phyloP scores from a whole-genome alignment of 2,797 vertebrate species.

The Anguilla anguilla region DNA sequence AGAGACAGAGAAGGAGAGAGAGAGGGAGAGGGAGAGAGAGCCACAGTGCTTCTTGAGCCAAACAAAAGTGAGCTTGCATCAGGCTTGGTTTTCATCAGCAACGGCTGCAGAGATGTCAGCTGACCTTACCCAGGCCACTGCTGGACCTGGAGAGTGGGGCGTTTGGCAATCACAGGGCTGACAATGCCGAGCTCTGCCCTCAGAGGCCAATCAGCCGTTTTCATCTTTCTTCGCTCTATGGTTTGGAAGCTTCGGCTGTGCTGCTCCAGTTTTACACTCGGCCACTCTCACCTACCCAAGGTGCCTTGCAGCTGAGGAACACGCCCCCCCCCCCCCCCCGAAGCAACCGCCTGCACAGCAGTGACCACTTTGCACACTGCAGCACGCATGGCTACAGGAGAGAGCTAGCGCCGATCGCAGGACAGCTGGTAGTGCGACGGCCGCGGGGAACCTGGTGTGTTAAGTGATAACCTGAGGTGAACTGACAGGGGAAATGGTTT shows the following conservation, averaged over 20 bases:
- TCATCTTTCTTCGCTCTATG: neutral
- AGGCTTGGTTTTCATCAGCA: conserved; percentile 64
- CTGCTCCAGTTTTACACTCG: neutral
- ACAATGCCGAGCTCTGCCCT: neutral
- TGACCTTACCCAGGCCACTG: conserved; percentile 52
- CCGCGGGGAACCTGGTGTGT: no score
- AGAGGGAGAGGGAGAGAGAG: conserved; percentile 21
- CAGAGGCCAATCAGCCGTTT: neutral
- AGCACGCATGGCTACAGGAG: neutral
- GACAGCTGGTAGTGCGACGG: no score
- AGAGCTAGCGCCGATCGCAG: neutral
- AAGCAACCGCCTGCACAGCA: no score
- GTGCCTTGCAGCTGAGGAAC: neutral
- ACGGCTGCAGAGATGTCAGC: conserved; percentile 45
- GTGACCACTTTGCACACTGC: neutral
- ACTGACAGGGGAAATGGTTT: no score
- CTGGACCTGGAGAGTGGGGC: conserved; percentile 49
- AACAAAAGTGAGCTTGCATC: conserved; percentile 54
- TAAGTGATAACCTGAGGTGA: no score
- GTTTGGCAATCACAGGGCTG: conserved; percentile 37
- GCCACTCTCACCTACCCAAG: neutral
- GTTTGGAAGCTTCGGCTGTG: neutral
- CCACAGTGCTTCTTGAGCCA: conserved; percentile 50
- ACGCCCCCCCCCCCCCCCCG: no score
- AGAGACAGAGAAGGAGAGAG: neutral